Evolutionary conservation across 23 tunicate genomes (phyloP).

Genomic region (Ciona savignyi): DNA sequence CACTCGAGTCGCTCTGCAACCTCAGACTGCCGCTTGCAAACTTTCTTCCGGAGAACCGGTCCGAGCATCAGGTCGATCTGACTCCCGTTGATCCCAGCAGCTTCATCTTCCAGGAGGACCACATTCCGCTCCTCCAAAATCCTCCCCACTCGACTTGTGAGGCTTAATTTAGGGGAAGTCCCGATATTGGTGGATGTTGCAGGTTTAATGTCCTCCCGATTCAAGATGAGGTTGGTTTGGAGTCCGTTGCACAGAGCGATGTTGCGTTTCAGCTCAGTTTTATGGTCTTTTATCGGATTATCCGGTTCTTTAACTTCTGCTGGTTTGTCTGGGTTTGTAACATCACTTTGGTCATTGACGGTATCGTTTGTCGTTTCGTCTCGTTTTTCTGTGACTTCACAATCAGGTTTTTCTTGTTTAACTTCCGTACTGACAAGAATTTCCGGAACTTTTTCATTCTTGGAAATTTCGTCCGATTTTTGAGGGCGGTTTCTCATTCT

Average conservation of each 20-base stretch:
- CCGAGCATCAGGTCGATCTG: constrained; percentile 14
- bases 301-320: neutral
- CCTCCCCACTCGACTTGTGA: constrained; percentile 13
- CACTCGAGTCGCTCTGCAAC: constrained; percentile 36
- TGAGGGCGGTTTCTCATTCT: neutral
- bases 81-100: constrained; percentile 54
- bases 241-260: neutral
- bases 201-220: neutral
- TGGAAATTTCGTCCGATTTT: constrained; percentile 7
- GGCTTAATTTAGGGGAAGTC: neutral
- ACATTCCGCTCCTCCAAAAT: constrained; percentile 52
- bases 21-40: constrained; percentile 13
- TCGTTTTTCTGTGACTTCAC: neutral
- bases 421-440: neutral
- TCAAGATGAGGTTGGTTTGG: neutral
- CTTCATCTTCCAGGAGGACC: constrained; percentile 71
- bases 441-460: neutral
- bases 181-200: neutral
- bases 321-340: neutral
- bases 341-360: neutral
- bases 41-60: constrained; percentile 20
- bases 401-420: neutral
- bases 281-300: neutral
- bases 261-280: neutral
- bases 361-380: neutral